Percentiles rank a stretch among this genome's conserved stretches.
Conservation (phyloP, 2,113 vertebrate genomes). For the Syrmaticus mikado region DNA sequence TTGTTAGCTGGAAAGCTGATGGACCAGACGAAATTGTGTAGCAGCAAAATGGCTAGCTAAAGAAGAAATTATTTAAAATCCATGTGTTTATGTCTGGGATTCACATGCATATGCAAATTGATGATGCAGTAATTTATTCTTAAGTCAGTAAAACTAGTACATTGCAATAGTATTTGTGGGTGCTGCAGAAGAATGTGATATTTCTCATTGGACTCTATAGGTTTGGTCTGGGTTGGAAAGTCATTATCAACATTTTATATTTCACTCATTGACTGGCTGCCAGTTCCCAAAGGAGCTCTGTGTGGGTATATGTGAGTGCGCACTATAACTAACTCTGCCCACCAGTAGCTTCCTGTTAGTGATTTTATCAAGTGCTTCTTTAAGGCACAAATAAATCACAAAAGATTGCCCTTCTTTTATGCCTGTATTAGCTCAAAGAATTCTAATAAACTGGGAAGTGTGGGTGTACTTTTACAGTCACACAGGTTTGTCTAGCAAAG, state of each 20-base stretch:
- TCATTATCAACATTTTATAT: not conserved
- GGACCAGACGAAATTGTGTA: not conserved
- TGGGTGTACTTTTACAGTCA: not conserved
- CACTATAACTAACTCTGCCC: not conserved
- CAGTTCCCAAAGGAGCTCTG: not conserved
- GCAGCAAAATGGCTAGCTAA: not conserved
- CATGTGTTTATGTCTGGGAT: not conserved
- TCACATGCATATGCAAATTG: not conserved
- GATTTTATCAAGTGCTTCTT: not conserved
- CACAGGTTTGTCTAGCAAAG: not conserved
- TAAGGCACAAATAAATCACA: not conserved
- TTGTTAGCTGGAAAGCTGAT: not conserved
- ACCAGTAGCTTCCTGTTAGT: not conserved
- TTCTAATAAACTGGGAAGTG: not conserved
- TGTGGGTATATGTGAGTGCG: not conserved
- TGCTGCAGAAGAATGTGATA: not conserved
- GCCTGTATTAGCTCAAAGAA: not conserved
- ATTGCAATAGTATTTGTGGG: not conserved
- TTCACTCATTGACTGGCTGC: not conserved
- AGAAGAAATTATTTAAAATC: not conserved
- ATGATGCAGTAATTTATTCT: not conserved
- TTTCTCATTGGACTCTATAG: not conserved
- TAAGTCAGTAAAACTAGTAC: not conserved
- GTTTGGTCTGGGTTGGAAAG: not conserved
- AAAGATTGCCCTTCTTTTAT: not conserved